These are phyloP conservation scores for Acanthis flammea DNA, from an alignment of 2,797 vertebrate species.

Conservation along the genomic window DNA sequence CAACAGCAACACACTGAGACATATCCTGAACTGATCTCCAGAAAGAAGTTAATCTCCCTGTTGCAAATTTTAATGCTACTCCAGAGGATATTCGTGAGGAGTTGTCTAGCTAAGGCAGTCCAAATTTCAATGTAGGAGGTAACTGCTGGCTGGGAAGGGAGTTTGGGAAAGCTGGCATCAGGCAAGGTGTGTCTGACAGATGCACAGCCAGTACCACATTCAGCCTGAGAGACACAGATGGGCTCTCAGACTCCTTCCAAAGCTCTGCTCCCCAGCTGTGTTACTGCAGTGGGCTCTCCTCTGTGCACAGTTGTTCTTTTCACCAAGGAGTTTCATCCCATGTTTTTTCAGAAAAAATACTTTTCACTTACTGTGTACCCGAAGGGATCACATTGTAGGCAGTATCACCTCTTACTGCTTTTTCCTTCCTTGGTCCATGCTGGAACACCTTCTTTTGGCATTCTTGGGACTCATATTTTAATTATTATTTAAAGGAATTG, in stretches of 20 bases:
- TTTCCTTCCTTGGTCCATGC: not conserved
- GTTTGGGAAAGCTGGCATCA: not conserved
- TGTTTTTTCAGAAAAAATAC: not conserved
- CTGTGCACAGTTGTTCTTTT: not conserved
- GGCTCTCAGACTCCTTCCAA: not conserved
- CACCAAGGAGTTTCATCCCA: not conserved
- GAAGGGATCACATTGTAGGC: not conserved
- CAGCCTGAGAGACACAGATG: not conserved
- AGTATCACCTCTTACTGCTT: not conserved
- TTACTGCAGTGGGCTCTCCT: accelerated
- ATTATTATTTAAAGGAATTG: not conserved
- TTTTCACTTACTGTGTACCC: not conserved
- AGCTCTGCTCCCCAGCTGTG: accelerated
- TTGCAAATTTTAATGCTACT: not conserved
- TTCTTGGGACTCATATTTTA: not conserved
- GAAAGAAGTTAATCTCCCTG: not conserved
- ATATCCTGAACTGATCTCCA: not conserved
- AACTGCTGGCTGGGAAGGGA: not conserved
- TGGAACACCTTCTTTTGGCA: not conserved
- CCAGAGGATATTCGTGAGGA: not conserved
- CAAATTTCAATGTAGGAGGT: not conserved
- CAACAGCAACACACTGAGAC: not conserved
- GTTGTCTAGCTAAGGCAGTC: not conserved
- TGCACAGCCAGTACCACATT: not conserved
- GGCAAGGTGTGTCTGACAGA: not conserved